Evolutionary conservation across 2,113 vertebrate species (phyloP).

Genomic region (Cheilinus undulatus): DNA sequence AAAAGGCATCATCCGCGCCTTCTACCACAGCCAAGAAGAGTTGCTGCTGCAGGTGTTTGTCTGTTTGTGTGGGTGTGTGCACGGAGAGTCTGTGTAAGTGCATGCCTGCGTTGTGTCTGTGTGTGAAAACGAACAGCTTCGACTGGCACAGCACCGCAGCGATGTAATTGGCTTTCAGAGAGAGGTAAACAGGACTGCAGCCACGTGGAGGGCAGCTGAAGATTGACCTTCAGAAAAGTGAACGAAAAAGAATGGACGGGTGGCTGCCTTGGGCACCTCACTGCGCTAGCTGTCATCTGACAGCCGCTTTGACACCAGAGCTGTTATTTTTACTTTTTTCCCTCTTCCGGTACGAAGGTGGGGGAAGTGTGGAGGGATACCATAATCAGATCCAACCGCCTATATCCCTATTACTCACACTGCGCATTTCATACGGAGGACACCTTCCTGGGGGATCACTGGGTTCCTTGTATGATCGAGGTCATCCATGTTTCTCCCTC

Average conservation of each 20-base stretch:
- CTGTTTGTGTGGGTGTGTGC: slow-evolving; percentile 52
- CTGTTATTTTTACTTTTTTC: slow-evolving; percentile 53
- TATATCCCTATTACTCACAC: slow-evolving; percentile 63
- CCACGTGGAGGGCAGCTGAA: slow-evolving; percentile 71
- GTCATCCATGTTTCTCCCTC: slow-evolving; percentile 79
- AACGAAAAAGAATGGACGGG: slow-evolving; percentile 36
- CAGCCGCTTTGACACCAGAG: slow-evolving; percentile 51
- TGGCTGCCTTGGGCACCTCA: slow-evolving; percentile 73
- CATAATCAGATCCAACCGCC: slow-evolving; percentile 75
- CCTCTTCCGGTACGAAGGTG: background rate
- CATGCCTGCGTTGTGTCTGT: slow-evolving; percentile 49
- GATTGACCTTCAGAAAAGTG: slow-evolving; percentile 84
- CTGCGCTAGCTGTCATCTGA: slow-evolving; percentile 73
- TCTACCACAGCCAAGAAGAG: slow-evolving; percentile 55
- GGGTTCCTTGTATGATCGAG: slow-evolving; percentile 69
- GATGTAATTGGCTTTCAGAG: slow-evolving; percentile 82
- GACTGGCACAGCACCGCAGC: slow-evolving; percentile 60
- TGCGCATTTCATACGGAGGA: slow-evolving; percentile 73
- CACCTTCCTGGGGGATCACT: slow-evolving; percentile 71
- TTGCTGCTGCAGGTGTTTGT: slow-evolving; percentile 69
- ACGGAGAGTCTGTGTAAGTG: slow-evolving; percentile 45
- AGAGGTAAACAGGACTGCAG: slow-evolving; percentile 78
- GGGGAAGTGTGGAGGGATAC: background rate
- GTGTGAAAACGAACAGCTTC: slow-evolving; percentile 64
- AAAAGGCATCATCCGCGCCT: slow-evolving; percentile 54